Evolutionary conservation across 2,113 vertebrate genomes (phyloP).

Genomic region (Arvicanthis niloticus): DNA sequence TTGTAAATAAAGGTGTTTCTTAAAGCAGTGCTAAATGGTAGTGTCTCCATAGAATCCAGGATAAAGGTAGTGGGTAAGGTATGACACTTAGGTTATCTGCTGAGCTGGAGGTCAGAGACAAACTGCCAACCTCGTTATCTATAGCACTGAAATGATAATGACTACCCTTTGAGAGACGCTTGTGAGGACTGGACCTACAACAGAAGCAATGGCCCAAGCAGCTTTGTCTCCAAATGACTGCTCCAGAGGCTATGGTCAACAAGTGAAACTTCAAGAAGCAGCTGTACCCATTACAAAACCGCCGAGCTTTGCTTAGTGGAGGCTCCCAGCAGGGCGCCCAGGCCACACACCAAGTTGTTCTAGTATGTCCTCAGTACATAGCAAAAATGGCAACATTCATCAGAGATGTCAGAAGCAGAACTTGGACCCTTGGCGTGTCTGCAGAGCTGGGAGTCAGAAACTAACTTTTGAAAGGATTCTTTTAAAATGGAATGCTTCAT

Average conservation of each 20-base stretch:
- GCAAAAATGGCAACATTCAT: neutral
- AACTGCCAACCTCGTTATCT: neutral
- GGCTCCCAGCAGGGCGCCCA: neutral
- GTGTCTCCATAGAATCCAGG: neutral
- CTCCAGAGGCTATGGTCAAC: rapidly evolving
- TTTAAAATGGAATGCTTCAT: neutral
- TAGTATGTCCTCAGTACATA: neutral
- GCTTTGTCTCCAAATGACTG: neutral
- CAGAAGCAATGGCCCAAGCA: neutral
- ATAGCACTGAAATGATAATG: neutral
- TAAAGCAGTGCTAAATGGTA: neutral
- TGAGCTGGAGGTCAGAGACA: neutral
- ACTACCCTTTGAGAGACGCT: neutral
- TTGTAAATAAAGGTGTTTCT: neutral
- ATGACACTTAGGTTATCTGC: neutral
- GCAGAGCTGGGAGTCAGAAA: neutral
- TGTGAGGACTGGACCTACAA: neutral
- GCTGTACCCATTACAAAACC: neutral
- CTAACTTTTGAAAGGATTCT: neutral
- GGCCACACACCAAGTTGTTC: neutral
- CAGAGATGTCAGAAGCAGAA: neutral
- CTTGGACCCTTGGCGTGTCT: too few relatives aligned
- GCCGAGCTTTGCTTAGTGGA: neutral
- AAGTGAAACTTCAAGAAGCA: neutral
- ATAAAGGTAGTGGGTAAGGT: neutral